Evolutionary conservation across 2,888 invertebrate genomes (phyloP), one percentile per base, ranked within the genome.

Genomic region (Orthonevra nobilis): DNA sequence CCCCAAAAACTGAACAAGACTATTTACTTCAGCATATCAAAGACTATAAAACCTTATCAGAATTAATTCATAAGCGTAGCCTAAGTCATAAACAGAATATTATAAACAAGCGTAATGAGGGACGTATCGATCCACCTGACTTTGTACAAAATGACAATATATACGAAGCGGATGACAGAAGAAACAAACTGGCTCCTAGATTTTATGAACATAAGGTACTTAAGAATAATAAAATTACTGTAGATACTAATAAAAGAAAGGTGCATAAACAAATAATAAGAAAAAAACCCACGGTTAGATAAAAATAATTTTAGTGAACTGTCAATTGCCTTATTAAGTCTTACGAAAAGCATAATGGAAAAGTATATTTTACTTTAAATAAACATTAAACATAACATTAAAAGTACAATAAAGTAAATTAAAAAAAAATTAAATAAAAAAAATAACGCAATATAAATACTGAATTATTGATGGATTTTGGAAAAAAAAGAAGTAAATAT

Each of bases 31-130:
- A 63, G 23, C 20, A 61, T 28, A 72, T 68, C 9, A 6, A 48
- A 36, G 61, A 61, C 48, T 36, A 36, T n/a, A 10, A 56, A 36
- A 38, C 10, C n/a, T 0, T 83, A 6, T 19, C 1, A 2, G 70
- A 73, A 9, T 69, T 66, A 14, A 20, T 26, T 38, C 38, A 81
- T 15, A 23, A 56, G 38, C 40, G 61, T 1, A 48, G 56, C 60
- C 10, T 63, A 4, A 30, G 42, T 19, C 20, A 40, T n/a, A 40
- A 19, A 2, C 17, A 19, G 44, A 15, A 36, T 3, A 42, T 60
- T 17, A 68, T 58, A 14, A n/a, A 63, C 1, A 73, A 69, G 48
- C 48, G 81, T 14, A 81, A 81, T 61, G 34, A 50, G 19, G 17
- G 7, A 38, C 19, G 42, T 10, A 23, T 5, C 2, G 10, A 44